These are phyloP conservation scores for Aphelocoma californica DNA, from an alignment of 2,797 vertebrate species.

Conservation along the genomic window DNA sequence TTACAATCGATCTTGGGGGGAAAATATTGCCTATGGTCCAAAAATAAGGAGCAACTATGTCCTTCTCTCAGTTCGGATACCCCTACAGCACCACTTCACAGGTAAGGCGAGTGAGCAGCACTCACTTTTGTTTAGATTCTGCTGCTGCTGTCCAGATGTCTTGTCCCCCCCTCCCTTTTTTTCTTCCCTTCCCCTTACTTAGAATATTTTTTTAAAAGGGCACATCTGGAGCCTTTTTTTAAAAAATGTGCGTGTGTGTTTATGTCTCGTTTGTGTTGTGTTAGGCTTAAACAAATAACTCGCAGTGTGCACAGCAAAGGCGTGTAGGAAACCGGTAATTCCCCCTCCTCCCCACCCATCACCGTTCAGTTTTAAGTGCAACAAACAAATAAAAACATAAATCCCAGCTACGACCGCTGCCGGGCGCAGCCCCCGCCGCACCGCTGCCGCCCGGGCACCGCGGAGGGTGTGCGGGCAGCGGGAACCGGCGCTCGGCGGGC, in stretches of 20 bases:
- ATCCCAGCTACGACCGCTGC: neutral
- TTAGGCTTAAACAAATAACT: constrained; percentile 49
- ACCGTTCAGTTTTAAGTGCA: constrained; percentile 22
- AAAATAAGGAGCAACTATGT: constrained; percentile 91
- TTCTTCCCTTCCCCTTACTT: constrained; percentile 59
- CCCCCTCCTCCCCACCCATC: neutral
- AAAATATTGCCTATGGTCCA: constrained; percentile 88
- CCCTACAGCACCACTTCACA: constrained; percentile 94
- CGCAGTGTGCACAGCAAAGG: constrained; percentile 43
- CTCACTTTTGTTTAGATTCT: constrained; percentile 59
- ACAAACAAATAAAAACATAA: constrained; percentile 32
- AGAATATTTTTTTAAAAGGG: constrained; percentile 60
- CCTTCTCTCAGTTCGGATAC: constrained; percentile 98
- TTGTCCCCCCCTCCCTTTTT: constrained; percentile 49
- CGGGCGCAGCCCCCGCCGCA: neutral
- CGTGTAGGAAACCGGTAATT: constrained; percentile 32
- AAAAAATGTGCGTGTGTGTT: constrained; percentile 56
- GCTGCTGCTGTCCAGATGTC: constrained; percentile 56
- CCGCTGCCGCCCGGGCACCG: neutral
- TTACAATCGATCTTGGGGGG: constrained; percentile 87
- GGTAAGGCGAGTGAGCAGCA: constrained; percentile 83
- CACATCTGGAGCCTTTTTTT: constrained; percentile 65
- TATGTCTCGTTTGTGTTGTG: constrained; percentile 63
- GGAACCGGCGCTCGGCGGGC: neutral
- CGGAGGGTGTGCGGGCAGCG: neutral